Evolutionary conservation across 2,888 invertebrate species (phyloP).

Genomic region (Xylophagus ater): DNA sequence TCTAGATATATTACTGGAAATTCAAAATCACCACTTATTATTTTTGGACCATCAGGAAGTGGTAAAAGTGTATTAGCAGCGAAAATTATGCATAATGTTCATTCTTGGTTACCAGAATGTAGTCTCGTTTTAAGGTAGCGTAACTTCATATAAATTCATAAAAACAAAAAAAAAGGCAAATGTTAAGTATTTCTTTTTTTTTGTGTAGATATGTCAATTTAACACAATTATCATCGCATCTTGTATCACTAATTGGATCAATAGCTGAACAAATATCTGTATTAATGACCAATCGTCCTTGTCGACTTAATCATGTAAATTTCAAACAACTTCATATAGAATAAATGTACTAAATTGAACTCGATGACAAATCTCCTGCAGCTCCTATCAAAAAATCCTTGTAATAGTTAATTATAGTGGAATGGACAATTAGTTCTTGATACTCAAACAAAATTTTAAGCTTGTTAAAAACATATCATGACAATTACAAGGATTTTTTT

Average conservation of each 20-base stretch:
- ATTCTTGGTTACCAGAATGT: slow-evolving; percentile 52
- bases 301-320: slow-evolving; percentile 50
- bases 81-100: slow-evolving; percentile 54
- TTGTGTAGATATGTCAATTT: slow-evolving; percentile 31
- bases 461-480: too few species aligned
- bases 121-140: slow-evolving; percentile 40
- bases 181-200: not conserved
- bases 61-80: slow-evolving; percentile 75
- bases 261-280: slow-evolving; percentile 65
- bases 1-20: slow-evolving; percentile 54
- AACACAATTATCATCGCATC: slow-evolving; percentile 31
- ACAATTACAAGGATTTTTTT: not conserved
- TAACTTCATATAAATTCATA: not conserved
- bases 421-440: too few species aligned
- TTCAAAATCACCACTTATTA: slow-evolving; percentile 52
- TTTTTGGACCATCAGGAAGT: slow-evolving; percentile 70
- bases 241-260: slow-evolving; percentile 50
- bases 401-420: too few species aligned
- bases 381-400: too few species aligned
- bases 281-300: slow-evolving; percentile 54
- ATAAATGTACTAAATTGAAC: too few species aligned
- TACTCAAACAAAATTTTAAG: too few species aligned
- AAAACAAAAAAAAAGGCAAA: not conserved
- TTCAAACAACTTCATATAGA: too few species aligned
- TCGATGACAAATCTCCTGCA: too few species aligned